Evolutionary conservation across 2,888 invertebrate species (phyloP).

Genomic region (Drosophila melanocephala): DNA sequence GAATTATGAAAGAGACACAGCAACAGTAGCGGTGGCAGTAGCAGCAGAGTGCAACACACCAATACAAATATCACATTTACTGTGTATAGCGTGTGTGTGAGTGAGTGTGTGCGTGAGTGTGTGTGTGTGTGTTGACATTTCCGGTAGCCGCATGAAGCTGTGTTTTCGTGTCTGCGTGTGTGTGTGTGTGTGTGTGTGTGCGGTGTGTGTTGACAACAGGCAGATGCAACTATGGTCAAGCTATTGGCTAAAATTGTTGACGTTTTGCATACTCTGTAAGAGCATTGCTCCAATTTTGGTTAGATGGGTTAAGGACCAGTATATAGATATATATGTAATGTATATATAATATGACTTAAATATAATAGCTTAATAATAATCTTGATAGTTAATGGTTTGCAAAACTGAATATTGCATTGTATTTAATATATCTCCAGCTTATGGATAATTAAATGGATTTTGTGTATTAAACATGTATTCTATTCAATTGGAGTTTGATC

Average conservation of each 20-base stretch:
- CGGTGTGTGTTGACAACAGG: conserved; percentile 59
- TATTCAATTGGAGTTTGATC: not conserved
- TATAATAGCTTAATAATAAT: not conserved
- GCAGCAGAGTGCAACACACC: conserved; percentile 32
- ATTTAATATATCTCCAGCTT: not conserved
- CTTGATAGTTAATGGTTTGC: not conserved
- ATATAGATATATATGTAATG: not conserved
- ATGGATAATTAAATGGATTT: not conserved
- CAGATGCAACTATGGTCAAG: conserved; percentile 55
- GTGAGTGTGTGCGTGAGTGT: not conserved
- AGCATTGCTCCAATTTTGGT: not conserved
- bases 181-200: conserved; percentile 26
- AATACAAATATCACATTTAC: conserved; percentile 23
- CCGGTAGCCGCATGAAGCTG: conserved; percentile 55
- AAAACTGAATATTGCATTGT: not conserved
- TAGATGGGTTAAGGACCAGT: too few relatives aligned
- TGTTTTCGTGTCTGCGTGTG: conserved; percentile 9
- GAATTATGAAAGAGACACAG: conserved; percentile 67
- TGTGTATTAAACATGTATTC: not conserved
- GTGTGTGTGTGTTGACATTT: conserved; percentile 54
- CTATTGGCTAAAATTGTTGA: conserved; percentile 64
- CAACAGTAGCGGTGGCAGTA: conserved; percentile 29
- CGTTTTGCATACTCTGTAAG: conserved; percentile 43
- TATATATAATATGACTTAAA: not conserved
- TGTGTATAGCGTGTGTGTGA: not conserved